A percentile compares a stretch with the other conserved stretches of the same genome.
phyloP scores from a whole-genome alignment of 2,113 vertebrate species.

The Donacobius atricapilla region DNA sequence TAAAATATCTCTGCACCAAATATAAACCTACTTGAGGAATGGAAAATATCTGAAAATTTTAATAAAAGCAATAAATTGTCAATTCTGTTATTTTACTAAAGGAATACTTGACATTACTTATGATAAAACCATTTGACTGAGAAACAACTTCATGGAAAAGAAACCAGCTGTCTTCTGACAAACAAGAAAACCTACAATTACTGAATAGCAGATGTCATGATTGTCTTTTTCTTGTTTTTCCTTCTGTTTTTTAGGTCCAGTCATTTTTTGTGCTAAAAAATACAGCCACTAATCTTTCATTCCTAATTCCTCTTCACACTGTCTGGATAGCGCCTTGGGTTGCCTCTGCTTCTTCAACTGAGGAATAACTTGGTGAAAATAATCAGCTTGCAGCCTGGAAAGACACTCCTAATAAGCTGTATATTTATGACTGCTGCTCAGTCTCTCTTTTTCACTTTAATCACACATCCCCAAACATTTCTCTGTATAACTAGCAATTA shows the following conservation, averaged over 20 bases:
- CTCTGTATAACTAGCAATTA: not conserved
- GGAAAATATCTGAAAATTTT: constrained; percentile 8
- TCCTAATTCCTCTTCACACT: not conserved
- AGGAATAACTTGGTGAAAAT: not conserved
- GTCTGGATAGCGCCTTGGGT: not conserved
- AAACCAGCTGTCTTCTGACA: constrained; percentile 10
- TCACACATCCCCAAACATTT: not conserved
- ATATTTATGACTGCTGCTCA: not conserved
- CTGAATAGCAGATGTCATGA: not conserved
- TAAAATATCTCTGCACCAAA: not conserved
- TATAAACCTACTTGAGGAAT: not conserved
- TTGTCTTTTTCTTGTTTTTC: not conserved
- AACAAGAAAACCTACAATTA: not conserved
- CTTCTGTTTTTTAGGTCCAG: not conserved
- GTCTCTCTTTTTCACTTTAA: not conserved
- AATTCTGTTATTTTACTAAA: constrained; percentile 27
- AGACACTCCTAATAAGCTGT: not conserved
- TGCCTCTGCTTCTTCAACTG: not conserved
- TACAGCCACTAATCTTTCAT: not conserved
- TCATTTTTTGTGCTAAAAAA: not conserved
- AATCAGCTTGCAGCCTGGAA: not conserved
- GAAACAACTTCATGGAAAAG: not conserved
- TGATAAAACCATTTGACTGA: not conserved
- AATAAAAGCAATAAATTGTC: not conserved
- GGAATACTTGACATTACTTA: constrained; percentile 1